Conservation (phyloP, 2,797 vertebrate genomes). For the Ara ararauna region DNA sequence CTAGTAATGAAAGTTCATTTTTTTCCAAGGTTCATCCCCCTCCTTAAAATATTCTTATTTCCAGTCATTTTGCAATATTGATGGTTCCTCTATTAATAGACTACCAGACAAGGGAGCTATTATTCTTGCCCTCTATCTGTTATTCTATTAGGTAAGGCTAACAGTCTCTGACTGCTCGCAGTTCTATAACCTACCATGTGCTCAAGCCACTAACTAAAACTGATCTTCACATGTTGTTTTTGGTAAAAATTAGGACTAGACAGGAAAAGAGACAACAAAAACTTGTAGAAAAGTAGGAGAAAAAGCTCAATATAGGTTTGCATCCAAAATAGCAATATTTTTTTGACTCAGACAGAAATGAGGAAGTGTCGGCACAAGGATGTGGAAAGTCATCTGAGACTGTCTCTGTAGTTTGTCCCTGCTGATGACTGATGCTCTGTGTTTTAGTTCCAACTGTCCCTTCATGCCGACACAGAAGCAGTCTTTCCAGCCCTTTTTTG, state of each 20-base stretch:
- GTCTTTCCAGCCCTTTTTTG: not conserved
- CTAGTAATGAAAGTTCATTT: conserved; percentile 64
- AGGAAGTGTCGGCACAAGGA: conserved; percentile 28
- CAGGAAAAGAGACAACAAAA: conserved; percentile 64
- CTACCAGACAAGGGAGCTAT: conserved; percentile 71
- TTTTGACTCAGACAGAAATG: conserved; percentile 47
- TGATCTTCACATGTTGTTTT: conserved; percentile 59
- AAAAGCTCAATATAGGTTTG: conserved; percentile 20
- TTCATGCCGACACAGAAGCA: not conserved
- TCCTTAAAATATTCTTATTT: conserved; percentile 71
- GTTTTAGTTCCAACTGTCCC: conserved; percentile 4
- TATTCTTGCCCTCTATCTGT: conserved; percentile 72
- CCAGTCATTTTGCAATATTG: conserved; percentile 74
- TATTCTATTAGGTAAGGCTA: conserved; percentile 72
- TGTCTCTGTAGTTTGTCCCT: conserved; percentile 9
- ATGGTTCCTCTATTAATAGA: conserved; percentile 74
- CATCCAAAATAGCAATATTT: conserved; percentile 39
- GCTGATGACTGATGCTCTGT: not conserved
- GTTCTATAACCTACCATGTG: conserved; percentile 41
- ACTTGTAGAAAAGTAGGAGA: not conserved
- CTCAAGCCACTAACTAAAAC: conserved; percentile 42
- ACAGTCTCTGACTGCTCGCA: conserved; percentile 31
- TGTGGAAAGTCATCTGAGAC: conserved; percentile 35
- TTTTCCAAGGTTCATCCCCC: conserved; percentile 36
- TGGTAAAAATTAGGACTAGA: conserved; percentile 67